A percentile compares a stretch with the other conserved stretches of the same genome.
These are phyloP conservation scores for Drosophila nigrodunni DNA, from an alignment of 1,140 invertebrate genomes.

Conservation along the genomic window DNA sequence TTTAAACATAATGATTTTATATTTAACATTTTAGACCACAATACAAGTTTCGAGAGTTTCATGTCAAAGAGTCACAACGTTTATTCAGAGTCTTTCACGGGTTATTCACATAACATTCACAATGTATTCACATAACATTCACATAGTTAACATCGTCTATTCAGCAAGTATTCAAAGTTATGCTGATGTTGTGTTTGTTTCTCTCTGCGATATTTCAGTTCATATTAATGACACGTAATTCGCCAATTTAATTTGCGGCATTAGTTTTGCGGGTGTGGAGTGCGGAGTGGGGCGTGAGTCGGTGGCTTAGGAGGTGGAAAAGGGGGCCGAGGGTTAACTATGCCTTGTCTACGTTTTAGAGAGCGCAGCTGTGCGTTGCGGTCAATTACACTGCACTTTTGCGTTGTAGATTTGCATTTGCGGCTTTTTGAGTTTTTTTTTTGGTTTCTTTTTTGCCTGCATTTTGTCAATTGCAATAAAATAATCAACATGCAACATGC, in stretches of 20 bases:
- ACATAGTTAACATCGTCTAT: neutral
- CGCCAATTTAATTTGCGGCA: slow-evolving; percentile 63
- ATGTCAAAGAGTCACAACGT: neutral
- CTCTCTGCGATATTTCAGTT: slow-evolving; percentile 5
- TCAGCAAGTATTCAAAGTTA: slow-evolving; percentile 1
- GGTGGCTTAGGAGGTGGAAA: neutral
- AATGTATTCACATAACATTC: neutral
- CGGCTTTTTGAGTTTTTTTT: neutral
- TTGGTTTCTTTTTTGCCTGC: slow-evolving; percentile 24
- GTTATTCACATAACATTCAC: neutral
- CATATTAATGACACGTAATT: slow-evolving; percentile 59
- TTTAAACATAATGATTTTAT: too few species aligned
- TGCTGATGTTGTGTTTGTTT: slow-evolving; percentile 31
- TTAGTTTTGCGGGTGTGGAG: slow-evolving; percentile 40
- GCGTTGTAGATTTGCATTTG: slow-evolving; percentile 36
- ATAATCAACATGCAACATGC: slow-evolving; percentile 63
- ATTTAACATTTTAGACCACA: too few species aligned
- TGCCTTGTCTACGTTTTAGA: slow-evolving; percentile 41
- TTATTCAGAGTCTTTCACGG: neutral
- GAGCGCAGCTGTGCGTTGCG: slow-evolving; percentile 46
- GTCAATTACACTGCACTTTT: slow-evolving; percentile 47
- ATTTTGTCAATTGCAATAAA: slow-evolving; percentile 75
- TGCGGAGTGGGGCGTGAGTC: neutral
- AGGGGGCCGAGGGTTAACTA: neutral
- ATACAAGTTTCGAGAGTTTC: neutral